Evolutionary conservation across 2,888 invertebrate species (phyloP).

Genomic region (Aphelenchoides bicaudatus): DNA sequence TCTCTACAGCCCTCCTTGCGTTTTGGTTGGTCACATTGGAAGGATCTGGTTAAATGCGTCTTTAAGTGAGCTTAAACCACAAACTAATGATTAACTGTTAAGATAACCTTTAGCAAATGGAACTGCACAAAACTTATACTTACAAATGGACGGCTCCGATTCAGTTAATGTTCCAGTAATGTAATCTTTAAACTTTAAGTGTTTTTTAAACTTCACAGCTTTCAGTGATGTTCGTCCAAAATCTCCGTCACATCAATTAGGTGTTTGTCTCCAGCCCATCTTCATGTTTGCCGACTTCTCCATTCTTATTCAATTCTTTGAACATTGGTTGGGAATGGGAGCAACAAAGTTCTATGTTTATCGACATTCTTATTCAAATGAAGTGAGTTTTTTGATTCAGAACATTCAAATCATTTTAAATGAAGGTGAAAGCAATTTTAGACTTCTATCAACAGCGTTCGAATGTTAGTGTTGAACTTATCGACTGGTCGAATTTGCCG

Average conservation of each 20-base stretch:
- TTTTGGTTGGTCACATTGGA: slow-evolving; percentile 15
- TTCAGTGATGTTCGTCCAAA: slow-evolving; percentile 14
- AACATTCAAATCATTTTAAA: neutral
- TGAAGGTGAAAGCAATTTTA: slow-evolving; percentile 6
- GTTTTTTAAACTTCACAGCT: too few relatives aligned
- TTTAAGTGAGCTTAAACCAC: too few relatives aligned
- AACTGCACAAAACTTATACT: too few relatives aligned
- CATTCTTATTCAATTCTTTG: slow-evolving; percentile 38
- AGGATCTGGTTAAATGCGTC: too few relatives aligned
- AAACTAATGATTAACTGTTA: too few relatives aligned
- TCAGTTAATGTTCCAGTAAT: neutral
- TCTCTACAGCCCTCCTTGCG: slow-evolving; percentile 4
- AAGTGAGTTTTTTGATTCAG: slow-evolving; percentile 11
- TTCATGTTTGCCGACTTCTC: slow-evolving; percentile 42
- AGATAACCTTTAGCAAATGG: neutral
- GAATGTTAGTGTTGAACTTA: slow-evolving; percentile 20
- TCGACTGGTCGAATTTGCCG: slow-evolving; percentile 23
- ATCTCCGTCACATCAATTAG: slow-evolving; percentile 8
- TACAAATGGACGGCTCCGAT: too few relatives aligned
- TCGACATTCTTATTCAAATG: slow-evolving; percentile 32
- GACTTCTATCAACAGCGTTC: slow-evolving; percentile 4
- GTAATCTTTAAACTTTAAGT: neutral
- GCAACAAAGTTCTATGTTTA: slow-evolving; percentile 40
- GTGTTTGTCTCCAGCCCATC: slow-evolving; percentile 41
- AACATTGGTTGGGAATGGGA: slow-evolving; percentile 39